Evolutionary conservation across 2,113 vertebrate genomes (phyloP).

Genomic region (Morone chrysops): DNA sequence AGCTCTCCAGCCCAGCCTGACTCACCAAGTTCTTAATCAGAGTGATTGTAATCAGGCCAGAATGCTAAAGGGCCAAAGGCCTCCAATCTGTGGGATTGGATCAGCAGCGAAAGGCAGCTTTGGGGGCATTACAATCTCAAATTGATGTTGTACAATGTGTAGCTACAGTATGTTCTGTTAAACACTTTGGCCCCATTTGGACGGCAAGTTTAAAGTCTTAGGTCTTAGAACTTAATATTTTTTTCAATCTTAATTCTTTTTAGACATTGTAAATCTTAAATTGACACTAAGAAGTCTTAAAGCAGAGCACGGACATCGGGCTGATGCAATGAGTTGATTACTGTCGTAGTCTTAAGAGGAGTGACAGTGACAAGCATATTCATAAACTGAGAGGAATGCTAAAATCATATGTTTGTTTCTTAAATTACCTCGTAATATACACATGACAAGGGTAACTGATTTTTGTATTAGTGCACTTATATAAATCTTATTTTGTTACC

Average conservation of each 20-base stretch:
- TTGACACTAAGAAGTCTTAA: conserved; percentile 87
- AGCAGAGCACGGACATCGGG: conserved; percentile 67
- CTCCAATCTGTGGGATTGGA: conserved; percentile 88
- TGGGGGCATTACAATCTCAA: conserved; percentile 92
- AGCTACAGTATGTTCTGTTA: conserved; percentile 78
- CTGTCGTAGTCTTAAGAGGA: conserved; percentile 80
- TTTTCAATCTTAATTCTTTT: conserved; percentile 79
- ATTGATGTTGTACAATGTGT: conserved; percentile 87
- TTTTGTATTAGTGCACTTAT: conserved; percentile 61
- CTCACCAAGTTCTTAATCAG: conserved; percentile 91
- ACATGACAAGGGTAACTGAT: conserved; percentile 12
- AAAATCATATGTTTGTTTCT: conserved; percentile 49
- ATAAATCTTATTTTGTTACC: conserved; percentile 39
- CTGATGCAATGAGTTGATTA: conserved; percentile 76
- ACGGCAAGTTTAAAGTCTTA: conserved; percentile 81
- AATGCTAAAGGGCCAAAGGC: conserved; percentile 92
- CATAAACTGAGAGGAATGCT: conserved; percentile 45
- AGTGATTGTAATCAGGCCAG: conserved; percentile 96
- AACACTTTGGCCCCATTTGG: conserved; percentile 81
- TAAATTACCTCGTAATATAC: conserved; percentile 32
- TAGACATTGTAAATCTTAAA: conserved; percentile 84
- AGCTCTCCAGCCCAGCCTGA: conserved; percentile 91
- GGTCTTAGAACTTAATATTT: conserved; percentile 78
- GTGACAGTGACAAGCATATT: conserved; percentile 57
- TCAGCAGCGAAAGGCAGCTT: conserved; percentile 86